Evolutionary conservation across 2,113 vertebrate species (phyloP).

Genomic region (Pontoporia blainvillei): DNA sequence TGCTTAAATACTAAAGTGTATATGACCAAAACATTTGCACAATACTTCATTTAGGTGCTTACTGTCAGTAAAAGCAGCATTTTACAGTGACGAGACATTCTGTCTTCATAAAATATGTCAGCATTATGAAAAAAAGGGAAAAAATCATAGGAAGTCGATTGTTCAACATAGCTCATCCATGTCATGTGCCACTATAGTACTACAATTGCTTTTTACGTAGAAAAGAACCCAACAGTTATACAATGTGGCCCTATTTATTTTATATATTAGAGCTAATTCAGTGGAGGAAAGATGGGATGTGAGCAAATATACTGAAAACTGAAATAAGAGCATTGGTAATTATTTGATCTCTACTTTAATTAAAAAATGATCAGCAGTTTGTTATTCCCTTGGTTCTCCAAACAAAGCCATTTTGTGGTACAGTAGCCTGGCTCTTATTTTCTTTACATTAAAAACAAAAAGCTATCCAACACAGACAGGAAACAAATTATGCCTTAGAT

Average conservation of each 20-base stretch:
- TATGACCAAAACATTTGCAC: conserved; percentile 50
- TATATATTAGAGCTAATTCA: neutral
- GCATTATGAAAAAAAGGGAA: neutral
- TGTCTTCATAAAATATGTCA: conserved; percentile 53
- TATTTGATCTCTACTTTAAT: conserved; percentile 16
- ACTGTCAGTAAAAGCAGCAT: conserved; percentile 28
- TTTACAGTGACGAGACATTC: neutral
- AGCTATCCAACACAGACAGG: neutral
- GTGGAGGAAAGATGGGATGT: neutral
- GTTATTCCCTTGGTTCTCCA: neutral
- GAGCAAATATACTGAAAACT: conserved; percentile 11
- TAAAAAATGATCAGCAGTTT: conserved; percentile 40
- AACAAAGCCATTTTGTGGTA: conserved; percentile 20
- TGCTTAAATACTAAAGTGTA: neutral
- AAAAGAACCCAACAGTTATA: neutral
- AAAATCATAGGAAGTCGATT: neutral
- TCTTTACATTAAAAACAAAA: conserved; percentile 59
- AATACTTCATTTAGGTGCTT: conserved; percentile 31
- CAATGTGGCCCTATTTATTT: neutral
- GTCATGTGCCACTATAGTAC: neutral
- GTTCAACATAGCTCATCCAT: neutral
- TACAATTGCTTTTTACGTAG: neutral
- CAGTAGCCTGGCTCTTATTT: conserved; percentile 4
- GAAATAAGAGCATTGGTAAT: conserved; percentile 23
- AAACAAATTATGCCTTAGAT: conserved; percentile 55